Conservation (phyloP, 2,113 vertebrate species). For the Chaetura pelagica region DNA sequence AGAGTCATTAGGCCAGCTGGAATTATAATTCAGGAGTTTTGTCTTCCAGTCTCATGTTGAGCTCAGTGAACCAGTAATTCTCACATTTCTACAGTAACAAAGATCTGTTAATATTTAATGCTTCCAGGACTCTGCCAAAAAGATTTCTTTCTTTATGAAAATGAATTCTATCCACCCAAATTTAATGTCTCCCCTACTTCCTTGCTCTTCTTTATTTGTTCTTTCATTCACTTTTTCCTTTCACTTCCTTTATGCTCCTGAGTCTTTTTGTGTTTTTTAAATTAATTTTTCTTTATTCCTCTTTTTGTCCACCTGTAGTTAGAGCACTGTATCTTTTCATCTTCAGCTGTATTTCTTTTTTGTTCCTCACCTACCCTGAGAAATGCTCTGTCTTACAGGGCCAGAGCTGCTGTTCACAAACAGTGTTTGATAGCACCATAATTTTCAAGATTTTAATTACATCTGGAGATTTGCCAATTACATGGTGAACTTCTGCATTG, state of each 20-base stretch:
- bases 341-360: neutral
- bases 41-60: neutral
- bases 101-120: neutral
- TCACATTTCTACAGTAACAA: neutral
- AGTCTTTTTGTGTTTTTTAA: neutral
- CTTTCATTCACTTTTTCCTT: neutral
- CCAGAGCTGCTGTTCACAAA: conserved; percentile 19
- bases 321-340: neutral
- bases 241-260: neutral
- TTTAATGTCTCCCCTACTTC: neutral
- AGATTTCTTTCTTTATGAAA: conserved; percentile 2
- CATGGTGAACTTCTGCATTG: conserved; percentile 12
- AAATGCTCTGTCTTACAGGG: neutral
- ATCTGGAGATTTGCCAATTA: conserved; percentile 54
- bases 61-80: neutral
- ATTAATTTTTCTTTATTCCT: neutral
- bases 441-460: conserved; percentile 65
- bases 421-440: conserved; percentile 27
- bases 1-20: neutral
- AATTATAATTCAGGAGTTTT: conserved; percentile 8
- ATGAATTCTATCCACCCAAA: neutral
- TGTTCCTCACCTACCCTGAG: neutral
- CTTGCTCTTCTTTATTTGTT: neutral
- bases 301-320: neutral
- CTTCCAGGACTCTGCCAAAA: neutral